These are phyloP conservation scores for Drosophila mercatorum DNA, from an alignment of 2,888 invertebrate species.

Conservation along the genomic window DNA sequence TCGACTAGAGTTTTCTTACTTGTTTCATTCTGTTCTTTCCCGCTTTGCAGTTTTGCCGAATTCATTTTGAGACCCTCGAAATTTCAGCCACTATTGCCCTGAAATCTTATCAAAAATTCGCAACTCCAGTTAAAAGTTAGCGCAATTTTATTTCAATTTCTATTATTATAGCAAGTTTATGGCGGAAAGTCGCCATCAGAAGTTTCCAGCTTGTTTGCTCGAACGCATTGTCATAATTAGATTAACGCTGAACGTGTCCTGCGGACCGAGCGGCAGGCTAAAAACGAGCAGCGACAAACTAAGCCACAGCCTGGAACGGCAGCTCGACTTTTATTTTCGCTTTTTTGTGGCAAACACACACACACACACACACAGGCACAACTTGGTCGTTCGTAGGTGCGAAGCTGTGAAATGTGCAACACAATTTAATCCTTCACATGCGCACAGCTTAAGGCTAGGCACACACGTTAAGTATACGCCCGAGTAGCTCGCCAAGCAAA, in stretches of 20 bases:
- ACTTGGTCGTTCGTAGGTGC: not conserved
- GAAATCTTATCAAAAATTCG: not conserved
- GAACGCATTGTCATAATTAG: conserved; percentile 49
- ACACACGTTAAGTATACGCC: conserved; percentile 40
- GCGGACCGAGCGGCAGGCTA: not conserved
- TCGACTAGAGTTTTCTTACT: too few species aligned
- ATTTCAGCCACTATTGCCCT: not conserved
- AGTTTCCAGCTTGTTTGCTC: conserved; percentile 30
- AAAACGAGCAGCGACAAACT: conserved; percentile 1
- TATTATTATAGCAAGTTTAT: not conserved
- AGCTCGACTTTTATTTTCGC: conserved; percentile 7
- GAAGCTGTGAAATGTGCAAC: conserved; percentile 34
- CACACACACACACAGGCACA: not conserved
- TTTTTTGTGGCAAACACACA: not conserved
- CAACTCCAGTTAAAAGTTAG: not conserved
- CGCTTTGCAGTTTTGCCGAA: not conserved
- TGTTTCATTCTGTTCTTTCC: not conserved
- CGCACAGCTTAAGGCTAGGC: conserved; percentile 10
- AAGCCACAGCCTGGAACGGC: conserved; percentile 12
- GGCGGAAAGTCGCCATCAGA: conserved; percentile 1
- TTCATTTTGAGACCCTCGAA: not conserved
- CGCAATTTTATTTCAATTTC: conserved; percentile 6
- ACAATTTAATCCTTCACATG: conserved; percentile 17
- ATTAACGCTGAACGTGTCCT: conserved; percentile 27
- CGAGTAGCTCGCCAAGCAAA: conserved; percentile 8